phyloP scores from a whole-genome alignment of 2,888 invertebrate genomes.

The Penaeus monodon region DNA sequence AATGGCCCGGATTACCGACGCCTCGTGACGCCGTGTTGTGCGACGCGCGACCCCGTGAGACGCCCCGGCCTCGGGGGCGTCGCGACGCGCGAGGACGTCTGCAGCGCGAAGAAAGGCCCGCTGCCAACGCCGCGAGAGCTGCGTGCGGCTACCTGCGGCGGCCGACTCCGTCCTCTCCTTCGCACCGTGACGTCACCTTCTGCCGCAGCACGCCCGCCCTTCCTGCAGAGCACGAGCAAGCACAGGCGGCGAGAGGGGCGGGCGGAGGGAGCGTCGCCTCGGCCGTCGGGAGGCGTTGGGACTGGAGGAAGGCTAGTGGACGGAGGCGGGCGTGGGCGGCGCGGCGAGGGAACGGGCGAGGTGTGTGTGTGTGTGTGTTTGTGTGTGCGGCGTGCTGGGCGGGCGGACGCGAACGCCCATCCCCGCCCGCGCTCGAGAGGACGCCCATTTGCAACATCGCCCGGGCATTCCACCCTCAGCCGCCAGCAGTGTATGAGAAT shows the following conservation, averaged over 20 bases:
- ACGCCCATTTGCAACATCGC: neutral
- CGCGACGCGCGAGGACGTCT: neutral
- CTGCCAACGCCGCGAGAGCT: neutral
- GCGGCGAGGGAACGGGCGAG: neutral
- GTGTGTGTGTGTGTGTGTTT: neutral
- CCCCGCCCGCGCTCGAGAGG: neutral
- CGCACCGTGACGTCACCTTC: no score
- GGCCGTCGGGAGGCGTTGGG: no score
- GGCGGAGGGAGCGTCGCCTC: no score
- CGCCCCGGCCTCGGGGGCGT: neutral
- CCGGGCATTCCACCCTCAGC: neutral
- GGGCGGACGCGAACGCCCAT: neutral
- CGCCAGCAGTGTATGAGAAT: neutral
- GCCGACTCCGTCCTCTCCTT: no score
- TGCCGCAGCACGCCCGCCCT: no score
- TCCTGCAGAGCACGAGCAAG: no score
- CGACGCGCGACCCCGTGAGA: neutral
- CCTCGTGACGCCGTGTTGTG: neutral
- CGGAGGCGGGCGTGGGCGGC: neutral
- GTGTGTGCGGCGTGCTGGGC: neutral
- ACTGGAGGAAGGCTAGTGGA: no score
- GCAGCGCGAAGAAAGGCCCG: neutral
- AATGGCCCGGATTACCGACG: constrained; percentile 23
- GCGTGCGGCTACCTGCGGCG: no score
- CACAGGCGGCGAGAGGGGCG: no score